These are phyloP conservation scores for Brenthis ino DNA, from an alignment of 2,888 invertebrate genomes.

Conservation along the genomic window DNA sequence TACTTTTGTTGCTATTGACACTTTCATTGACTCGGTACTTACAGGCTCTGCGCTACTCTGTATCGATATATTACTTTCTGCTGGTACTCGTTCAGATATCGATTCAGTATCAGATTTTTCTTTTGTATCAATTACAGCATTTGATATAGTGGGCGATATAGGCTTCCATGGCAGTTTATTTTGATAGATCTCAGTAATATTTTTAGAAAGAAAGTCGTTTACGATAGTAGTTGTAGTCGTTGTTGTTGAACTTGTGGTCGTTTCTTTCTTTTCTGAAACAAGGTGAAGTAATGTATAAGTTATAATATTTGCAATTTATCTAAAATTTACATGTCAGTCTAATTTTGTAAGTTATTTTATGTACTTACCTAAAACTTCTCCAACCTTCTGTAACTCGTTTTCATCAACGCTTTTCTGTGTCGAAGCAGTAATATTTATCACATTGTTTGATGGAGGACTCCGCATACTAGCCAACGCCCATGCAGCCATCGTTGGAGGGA, in stretches of 20 bases:
- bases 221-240: conserved; percentile 51
- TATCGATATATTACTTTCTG: conserved; percentile 64
- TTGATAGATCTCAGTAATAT: conserved; percentile 58
- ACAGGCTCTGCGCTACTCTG: conserved; percentile 56
- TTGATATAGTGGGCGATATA: conserved; percentile 47
- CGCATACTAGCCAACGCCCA: conserved; percentile 78
- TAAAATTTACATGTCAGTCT: not conserved
- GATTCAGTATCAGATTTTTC: conserved; percentile 47
- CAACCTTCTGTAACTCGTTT: conserved; percentile 74
- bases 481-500: conserved; percentile 77
- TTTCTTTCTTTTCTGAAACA: conserved; percentile 66
- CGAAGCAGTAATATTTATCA: conserved; percentile 52
- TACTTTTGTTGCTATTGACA: conserved; percentile 9
- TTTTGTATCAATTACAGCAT: conserved; percentile 44
- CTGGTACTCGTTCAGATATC: conserved; percentile 61
- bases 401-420: conserved; percentile 62
- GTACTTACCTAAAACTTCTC: conserved; percentile 62
- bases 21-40: conserved; percentile 47
- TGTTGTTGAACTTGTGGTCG: conserved; percentile 49
- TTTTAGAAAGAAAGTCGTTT: conserved; percentile 61
- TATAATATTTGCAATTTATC: not conserved
- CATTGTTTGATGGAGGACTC: conserved; percentile 60
- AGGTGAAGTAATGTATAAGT: conserved; percentile 7
- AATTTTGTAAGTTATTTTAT: not conserved
- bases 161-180: conserved; percentile 63